Evolutionary conservation across 2,888 invertebrate genomes (phyloP), one percentile per base, ranked within the genome.

Genomic region (Lasioglossum leucozonium): DNA sequence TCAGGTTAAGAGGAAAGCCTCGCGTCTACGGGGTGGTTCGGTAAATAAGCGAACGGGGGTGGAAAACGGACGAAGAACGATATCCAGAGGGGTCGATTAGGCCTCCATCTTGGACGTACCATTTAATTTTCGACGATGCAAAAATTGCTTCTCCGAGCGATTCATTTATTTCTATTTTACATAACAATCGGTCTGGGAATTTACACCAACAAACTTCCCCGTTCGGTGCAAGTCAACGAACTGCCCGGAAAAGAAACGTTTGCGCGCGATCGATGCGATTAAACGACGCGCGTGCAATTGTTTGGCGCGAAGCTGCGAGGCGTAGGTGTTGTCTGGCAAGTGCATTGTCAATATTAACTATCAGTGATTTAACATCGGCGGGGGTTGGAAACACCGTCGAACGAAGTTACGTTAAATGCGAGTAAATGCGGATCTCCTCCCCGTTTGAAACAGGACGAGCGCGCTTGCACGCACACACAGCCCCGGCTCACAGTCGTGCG

Each of bases 1-100:
- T 93, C 92, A 92, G 89, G 90, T 92, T 91, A 91, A 92, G 91
- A 93, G 92, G 86, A 87, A 88, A 80, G 72, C 77, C 78, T 86
- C 84, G 87, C 88, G 77, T 80, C 65, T 81, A 85, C 44, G 11
- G 72, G 71, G 58, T 47, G 62, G 55, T 51, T 67, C 55, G 62
- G 30, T 65, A 74, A 47, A 67, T 65, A 34, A 30, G 30, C 16
- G 58, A 26, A 40, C 18, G 30, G 65, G 44, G 30, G 16, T 16
- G 30, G 58, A 58, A 5, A 51, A 51, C 22, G 51, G 22, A n/a
- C 22, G 51, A 51, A 51, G 8, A 51, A 51, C 10, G 22, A 51
- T 51, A 51, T 22, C 51, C 51, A 10, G 51, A 51, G 10, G 2
- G 22, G 10, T 51, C 51, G 51, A 51, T 51, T 51, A 51, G 10